phyloP scores from a whole-genome alignment of 2,113 vertebrate species.

The Nesoenas mayeri region DNA sequence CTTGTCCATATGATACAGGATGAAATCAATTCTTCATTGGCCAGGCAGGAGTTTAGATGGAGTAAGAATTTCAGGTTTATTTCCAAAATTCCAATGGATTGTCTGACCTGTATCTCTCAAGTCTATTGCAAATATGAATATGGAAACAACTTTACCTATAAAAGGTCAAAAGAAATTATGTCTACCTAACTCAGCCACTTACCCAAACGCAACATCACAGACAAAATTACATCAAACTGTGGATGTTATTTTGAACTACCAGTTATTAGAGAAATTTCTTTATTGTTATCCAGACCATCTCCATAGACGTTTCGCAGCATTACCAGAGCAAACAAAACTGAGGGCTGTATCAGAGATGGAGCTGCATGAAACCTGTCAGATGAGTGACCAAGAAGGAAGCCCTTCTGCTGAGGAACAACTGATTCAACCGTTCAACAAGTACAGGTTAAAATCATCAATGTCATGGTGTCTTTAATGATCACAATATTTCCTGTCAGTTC shows the following conservation, averaged over 20 bases:
- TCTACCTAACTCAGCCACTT: not conserved
- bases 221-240: not conserved
- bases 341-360: conserved; percentile 13
- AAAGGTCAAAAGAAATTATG: not conserved
- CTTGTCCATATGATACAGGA: not conserved
- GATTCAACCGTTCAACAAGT: conserved; percentile 58
- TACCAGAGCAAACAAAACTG: conserved; percentile 6
- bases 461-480: not conserved
- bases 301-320: not conserved
- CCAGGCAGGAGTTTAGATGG: not conserved
- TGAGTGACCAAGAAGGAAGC: conserved; percentile 61
- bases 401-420: conserved; percentile 56
- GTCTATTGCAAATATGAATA: not conserved
- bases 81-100: not conserved
- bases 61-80: not conserved
- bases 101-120: not conserved
- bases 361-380: conserved; percentile 8
- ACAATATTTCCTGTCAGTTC: not conserved
- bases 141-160: not conserved
- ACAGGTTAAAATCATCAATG: conserved; percentile 56
- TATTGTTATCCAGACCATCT: conserved; percentile 58
- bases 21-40: not conserved
- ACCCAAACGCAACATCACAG: not conserved
- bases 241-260: conserved; percentile 7
- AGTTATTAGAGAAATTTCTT: conserved; percentile 8